Base-by-base conservation (phyloP, 2,888 invertebrate species). In the Minunthozetes semirufus region DNA sequence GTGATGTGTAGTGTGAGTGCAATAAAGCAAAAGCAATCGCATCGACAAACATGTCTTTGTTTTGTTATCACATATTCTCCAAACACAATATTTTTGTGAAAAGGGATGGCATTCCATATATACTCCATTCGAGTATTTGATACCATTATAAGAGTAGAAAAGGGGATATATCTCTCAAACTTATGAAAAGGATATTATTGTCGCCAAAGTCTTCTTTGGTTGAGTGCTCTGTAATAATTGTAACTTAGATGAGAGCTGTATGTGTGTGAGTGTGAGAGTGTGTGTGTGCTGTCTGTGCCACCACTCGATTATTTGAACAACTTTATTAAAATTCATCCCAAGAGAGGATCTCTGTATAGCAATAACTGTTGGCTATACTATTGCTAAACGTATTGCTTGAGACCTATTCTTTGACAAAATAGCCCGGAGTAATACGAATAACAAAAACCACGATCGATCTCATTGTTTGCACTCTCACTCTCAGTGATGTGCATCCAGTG, bases 381-480 rank as follows among this genome's bases (percentile, higher is more conserved):
- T 77, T 77, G 77, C 76, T 75, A 22, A 22, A 61, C 42, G 33
- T 61, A 61, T 61, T 61, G 33, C 27, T 61, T 61, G 72, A 61
- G 75, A 72, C 77, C 77, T 75, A 77, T 75, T 75, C 77, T 76
- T 27, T 73, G 72, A 77, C 77, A 77, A 77, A 77, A 73, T 75
- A 76, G 59, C 75, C 75, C 76, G 66, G 73, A 68, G 73, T 59
- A 68, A 68, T 72, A 71, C 50, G 68, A 74, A 77, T 68, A 68
- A 68, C 68, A 68, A 68, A 68, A 68, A 68, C 68, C 68, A n/a
- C 63, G 42, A 68, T 68, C 68, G 42, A 68, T 68, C n/a, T 38
- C 13, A 68, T 68, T 68, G 68, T 68, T 68, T 68, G 68, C 68
- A 42, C 68, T 68, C 61, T 29, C 61, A 27, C 61, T 61, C 61